phyloP scores from a whole-genome alignment of 2,888 invertebrate species.

The Anthophora plumipes region DNA sequence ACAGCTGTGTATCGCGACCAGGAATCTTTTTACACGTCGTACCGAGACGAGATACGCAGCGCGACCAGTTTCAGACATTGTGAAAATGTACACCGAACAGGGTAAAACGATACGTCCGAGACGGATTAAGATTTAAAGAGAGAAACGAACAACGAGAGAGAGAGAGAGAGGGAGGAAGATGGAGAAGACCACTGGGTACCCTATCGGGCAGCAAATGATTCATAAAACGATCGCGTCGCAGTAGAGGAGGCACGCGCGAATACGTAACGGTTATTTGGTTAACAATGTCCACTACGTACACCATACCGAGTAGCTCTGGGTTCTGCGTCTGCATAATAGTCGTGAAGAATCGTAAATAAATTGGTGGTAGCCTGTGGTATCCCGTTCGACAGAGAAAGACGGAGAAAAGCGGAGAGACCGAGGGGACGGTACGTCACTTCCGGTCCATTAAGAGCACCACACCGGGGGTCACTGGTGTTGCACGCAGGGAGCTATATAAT shows the following conservation, averaged over 20 bases:
- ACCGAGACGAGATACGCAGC: not conserved
- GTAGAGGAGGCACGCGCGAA: constrained; percentile 35
- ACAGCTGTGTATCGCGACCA: not conserved
- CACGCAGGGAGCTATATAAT: constrained; percentile 68
- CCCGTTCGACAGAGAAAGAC: constrained; percentile 22
- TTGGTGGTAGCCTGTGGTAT: constrained; percentile 24
- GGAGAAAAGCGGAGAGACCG: constrained; percentile 23
- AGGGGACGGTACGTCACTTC: constrained; percentile 75
- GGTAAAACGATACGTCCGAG: constrained; percentile 39
- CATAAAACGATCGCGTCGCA: constrained; percentile 49
- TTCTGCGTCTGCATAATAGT: constrained; percentile 17
- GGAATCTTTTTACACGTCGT: not conserved
- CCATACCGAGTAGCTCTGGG: not conserved
- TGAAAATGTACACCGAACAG: constrained; percentile 17
- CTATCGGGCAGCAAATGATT: constrained; percentile 32
- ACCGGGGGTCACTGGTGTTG: constrained; percentile 74
- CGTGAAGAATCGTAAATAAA: constrained; percentile 39
- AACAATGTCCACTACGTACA: too few relatives aligned
- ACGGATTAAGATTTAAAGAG: constrained; percentile 14
- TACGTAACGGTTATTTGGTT: constrained; percentile 31
- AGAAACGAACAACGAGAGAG: not conserved
- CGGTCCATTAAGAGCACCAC: constrained; percentile 76
- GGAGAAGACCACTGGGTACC: not conserved
- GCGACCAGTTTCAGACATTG: not conserved
- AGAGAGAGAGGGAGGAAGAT: not conserved